Conservation (phyloP, 2,113 vertebrate species). For the Phrynocephalus versicolor region DNA sequence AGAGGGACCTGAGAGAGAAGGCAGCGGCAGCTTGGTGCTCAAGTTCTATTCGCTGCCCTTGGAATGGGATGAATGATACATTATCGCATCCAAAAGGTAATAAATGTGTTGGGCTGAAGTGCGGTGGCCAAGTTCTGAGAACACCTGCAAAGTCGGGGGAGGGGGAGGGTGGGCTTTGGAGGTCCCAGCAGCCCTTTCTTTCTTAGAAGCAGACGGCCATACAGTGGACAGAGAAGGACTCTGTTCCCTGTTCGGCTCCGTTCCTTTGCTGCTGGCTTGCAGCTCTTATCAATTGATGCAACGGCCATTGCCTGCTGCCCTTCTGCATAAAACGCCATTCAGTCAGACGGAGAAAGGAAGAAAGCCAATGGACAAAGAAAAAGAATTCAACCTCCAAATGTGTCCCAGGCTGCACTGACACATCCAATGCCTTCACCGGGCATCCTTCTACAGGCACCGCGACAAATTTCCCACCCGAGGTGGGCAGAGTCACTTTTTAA, state of each 20-base stretch:
- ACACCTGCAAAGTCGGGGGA: conserved; percentile 78
- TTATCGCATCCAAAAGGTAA: conserved; percentile 76
- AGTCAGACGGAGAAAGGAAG: accelerated
- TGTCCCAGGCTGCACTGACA: background rate
- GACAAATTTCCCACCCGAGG: too few relatives aligned
- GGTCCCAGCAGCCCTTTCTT: conserved; percentile 41
- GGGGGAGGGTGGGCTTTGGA: conserved; percentile 39
- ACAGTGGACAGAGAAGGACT: conserved; percentile 62
- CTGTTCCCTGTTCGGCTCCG: conserved; percentile 73
- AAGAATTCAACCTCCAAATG: background rate
- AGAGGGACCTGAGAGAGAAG: conserved; percentile 77
- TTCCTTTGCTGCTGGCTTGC: conserved; percentile 63
- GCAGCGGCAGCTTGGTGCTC: conserved; percentile 68
- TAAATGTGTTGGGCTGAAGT: conserved; percentile 71
- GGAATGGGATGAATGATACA: conserved; percentile 80
- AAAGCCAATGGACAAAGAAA: background rate
- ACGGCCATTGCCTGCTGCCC: conserved; percentile 25
- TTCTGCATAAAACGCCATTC: background rate
- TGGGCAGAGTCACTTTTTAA: too few relatives aligned
- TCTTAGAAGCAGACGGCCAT: conserved; percentile 36
- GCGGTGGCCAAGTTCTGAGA: conserved; percentile 69
- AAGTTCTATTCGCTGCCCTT: conserved; percentile 73
- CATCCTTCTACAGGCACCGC: background rate
- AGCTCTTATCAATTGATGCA: accelerated
- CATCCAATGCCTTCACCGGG: background rate